These are phyloP conservation scores for Phoxinus dragarum DNA, from an alignment of 2,797 vertebrate species.

Conservation along the genomic window DNA sequence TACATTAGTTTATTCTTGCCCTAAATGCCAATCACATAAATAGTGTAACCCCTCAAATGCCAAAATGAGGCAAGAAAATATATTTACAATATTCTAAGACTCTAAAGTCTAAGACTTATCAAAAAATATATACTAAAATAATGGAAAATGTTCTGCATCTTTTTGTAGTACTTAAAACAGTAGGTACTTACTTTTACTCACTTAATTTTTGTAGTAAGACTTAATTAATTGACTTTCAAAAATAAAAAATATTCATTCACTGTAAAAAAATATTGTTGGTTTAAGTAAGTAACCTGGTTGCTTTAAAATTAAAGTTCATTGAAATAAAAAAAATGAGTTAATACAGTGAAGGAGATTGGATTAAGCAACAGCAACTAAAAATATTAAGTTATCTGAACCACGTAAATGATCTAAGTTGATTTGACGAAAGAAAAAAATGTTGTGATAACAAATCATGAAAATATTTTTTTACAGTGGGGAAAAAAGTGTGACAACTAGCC, in stretches of 20 bases:
- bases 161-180: neutral
- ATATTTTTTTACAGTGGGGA: neutral
- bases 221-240: neutral
- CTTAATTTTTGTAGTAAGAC: neutral
- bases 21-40: neutral
- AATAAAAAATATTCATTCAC: neutral
- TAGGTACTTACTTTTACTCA: too few relatives aligned
- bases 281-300: too few relatives aligned
- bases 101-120: neutral
- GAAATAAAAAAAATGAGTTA: too few relatives aligned
- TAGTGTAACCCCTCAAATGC: neutral
- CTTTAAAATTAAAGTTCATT: too few relatives aligned
- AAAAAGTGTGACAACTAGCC: neutral
- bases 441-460: too few relatives aligned
- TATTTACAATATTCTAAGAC: neutral
- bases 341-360: too few relatives aligned
- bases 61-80: neutral
- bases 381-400: too few relatives aligned
- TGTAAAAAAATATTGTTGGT: too few relatives aligned
- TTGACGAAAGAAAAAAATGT: too few relatives aligned
- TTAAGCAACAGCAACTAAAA: too few relatives aligned
- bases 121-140: neutral
- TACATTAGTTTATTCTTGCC: neutral
- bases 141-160: neutral
- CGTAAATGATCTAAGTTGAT: too few relatives aligned